Evolutionary conservation across 1,140 invertebrate genomes (phyloP).

Genomic region (Ceratoteleas bidentatus): DNA sequence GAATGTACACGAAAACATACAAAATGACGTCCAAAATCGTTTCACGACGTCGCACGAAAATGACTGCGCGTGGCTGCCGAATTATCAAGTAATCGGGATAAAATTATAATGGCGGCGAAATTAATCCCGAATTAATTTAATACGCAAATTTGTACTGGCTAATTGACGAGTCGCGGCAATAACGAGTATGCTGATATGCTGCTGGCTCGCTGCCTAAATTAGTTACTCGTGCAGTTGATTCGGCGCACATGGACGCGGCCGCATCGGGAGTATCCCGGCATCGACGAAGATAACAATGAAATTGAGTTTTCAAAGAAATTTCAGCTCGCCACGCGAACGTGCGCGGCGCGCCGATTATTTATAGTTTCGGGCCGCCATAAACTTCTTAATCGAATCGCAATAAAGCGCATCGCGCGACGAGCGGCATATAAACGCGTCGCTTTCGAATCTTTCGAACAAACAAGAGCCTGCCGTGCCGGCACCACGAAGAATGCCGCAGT

Average conservation of each 20-base stretch:
- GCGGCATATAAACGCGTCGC: conserved; percentile 12
- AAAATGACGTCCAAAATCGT: too few relatives aligned
- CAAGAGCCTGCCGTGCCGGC: neutral
- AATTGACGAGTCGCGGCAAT: conserved; percentile 43
- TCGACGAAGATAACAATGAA: conserved; percentile 44
- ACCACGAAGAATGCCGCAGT: conserved; percentile 8
- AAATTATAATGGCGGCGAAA: conserved; percentile 13
- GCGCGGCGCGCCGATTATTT: conserved; percentile 25
- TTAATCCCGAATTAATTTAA: conserved; percentile 31
- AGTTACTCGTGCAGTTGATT: conserved; percentile 35
- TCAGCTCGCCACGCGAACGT: conserved; percentile 18
- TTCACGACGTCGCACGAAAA: neutral
- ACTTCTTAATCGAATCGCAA: conserved; percentile 43
- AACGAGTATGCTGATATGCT: conserved; percentile 46
- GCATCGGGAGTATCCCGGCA: conserved; percentile 6
- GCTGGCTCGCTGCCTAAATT: conserved; percentile 43
- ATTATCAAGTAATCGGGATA: conserved; percentile 5
- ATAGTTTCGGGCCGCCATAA: conserved; percentile 22
- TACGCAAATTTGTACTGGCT: conserved; percentile 26
- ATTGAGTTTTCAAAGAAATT: conserved; percentile 48
- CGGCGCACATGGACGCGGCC: neutral
- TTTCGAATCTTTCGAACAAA: conserved; percentile 19
- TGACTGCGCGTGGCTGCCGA: neutral
- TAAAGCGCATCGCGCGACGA: conserved; percentile 28
- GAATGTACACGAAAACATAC: too few relatives aligned